Percentiles rank a stretch among this genome's conserved stretches.
These are phyloP conservation scores for Trididemnum miniatum DNA, from an alignment of 23 tunicate genomes.

Conservation along the genomic window DNA sequence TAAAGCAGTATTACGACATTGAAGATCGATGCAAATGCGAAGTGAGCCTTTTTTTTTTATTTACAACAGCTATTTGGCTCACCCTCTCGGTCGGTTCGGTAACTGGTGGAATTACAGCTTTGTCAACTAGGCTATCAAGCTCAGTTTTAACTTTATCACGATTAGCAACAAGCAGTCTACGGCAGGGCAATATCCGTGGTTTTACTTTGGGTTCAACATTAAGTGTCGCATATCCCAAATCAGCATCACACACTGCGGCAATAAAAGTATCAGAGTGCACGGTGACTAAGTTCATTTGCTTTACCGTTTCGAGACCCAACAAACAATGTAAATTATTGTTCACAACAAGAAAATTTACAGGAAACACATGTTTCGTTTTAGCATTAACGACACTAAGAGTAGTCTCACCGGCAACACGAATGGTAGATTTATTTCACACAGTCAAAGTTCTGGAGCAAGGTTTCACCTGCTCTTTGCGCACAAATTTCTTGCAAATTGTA, in stretches of 20 bases:
- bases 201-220: conserved; percentile 20
- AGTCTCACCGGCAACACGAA: conserved; percentile 14
- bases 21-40: conserved; percentile 35
- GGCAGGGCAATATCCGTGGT: conserved; percentile 23
- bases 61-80: conserved; percentile 37
- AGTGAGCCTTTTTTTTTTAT: conserved; percentile 24
- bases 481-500: too few species aligned
- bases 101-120: conserved; percentile 8
- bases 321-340: conserved; percentile 22
- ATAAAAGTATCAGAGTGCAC: conserved; percentile 1
- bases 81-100: conserved; percentile 36
- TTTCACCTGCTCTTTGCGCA: too few species aligned
- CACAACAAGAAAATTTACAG: conserved; percentile 26
- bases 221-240: conserved; percentile 16
- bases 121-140: background rate
- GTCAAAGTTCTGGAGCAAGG: too few species aligned
- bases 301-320: conserved; percentile 20
- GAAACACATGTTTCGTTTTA: background rate
- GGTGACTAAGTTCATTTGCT: conserved; percentile 9
- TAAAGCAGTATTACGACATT: conserved; percentile 15
- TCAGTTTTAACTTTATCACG: conserved; percentile 23
- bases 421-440: background rate
- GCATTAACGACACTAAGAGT: background rate
- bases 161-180: conserved; percentile 1
- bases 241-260: conserved; percentile 14